Base-by-base conservation (phyloP, 1,140 invertebrate genomes). In the Helicoverpa zea region DNA sequence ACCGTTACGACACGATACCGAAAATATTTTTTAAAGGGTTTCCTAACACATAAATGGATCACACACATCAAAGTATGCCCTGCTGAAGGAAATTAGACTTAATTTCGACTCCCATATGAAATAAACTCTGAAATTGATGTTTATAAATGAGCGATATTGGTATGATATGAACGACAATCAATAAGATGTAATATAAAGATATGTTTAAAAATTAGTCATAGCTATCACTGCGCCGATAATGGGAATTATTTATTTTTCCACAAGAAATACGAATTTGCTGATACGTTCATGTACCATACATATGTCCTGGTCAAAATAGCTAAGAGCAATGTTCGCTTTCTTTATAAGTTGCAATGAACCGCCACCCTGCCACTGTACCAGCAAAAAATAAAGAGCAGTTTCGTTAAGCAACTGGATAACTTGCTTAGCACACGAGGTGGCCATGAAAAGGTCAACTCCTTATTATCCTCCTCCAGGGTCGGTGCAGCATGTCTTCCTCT, bases 1-100 rank as follows among this genome's bases (percentile, higher is more conserved):
- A 64, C 61, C 7, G 7, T 64, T 64, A 64, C 61, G 13, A 64
- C n/a, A 64, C 35, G 11, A 14, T 43, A 43, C 16, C 59, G 14
- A 64, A 64, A 64, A 64, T 43, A 64, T 47, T 64, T 23, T 64
- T 47, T 10, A 47, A 64, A 35, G 59, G 29, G 61, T 64, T 64
- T 43, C 29, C 35, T 64, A 43, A 64, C 2, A 23, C 23, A 23
- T 64, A 64, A 43, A n/a, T 14, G 30, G 35, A 16, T 16, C 11
- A n/a, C 61, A 47, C 16, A 14, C 16, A 43, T n/a, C 13, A 64
- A 64, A 64, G 5, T 18, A 49, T 47, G 9, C 13, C 9, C 1
- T 68, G 64, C 16, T 49, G 11, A 16, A 13, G 43, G 3, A 68
- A 49, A 49, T 1, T 68, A n/a, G 35, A 68, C 64, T 68, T 68